phyloP scores from a whole-genome alignment of 53 echinoderm and acorn worm genomes.

The Echinometra lucunter region DNA sequence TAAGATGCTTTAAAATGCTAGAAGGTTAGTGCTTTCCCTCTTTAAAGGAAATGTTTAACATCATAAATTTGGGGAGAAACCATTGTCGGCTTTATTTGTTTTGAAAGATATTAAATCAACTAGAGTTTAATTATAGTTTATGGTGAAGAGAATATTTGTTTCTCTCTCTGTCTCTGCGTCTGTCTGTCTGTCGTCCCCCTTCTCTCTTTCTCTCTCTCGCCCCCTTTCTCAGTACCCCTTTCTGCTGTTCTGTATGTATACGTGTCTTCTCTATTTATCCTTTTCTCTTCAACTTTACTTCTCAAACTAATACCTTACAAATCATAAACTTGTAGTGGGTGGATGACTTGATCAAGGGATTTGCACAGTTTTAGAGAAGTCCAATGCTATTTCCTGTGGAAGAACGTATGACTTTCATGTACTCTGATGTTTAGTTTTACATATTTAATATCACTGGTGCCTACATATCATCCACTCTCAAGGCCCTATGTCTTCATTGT shows the following conservation, averaged over 20 bases:
- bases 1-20: too few relatives aligned
- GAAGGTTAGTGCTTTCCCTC: too few relatives aligned
- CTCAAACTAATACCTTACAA: background rate
- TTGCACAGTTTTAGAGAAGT: background rate
- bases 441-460: background rate
- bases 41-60: too few relatives aligned
- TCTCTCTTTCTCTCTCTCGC: background rate
- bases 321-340: background rate
- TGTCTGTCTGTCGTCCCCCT: background rate
- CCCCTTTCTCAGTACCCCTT: background rate
- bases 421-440: background rate
- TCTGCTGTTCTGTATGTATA: background rate
- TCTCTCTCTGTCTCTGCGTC: too few relatives aligned
- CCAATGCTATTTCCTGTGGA: background rate
- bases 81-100: too few relatives aligned
- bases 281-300: background rate
- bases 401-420: background rate
- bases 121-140: too few relatives aligned
- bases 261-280: background rate
- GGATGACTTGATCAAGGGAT: background rate
- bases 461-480: background rate
- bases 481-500: background rate
- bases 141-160: too few relatives aligned
- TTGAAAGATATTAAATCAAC: too few relatives aligned
- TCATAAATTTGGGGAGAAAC: too few relatives aligned